Percentiles rank a stretch among this genome's conserved stretches.
Evolutionary conservation across 2,113 vertebrate genomes (phyloP).

Genomic region (Petromus typicus): DNA sequence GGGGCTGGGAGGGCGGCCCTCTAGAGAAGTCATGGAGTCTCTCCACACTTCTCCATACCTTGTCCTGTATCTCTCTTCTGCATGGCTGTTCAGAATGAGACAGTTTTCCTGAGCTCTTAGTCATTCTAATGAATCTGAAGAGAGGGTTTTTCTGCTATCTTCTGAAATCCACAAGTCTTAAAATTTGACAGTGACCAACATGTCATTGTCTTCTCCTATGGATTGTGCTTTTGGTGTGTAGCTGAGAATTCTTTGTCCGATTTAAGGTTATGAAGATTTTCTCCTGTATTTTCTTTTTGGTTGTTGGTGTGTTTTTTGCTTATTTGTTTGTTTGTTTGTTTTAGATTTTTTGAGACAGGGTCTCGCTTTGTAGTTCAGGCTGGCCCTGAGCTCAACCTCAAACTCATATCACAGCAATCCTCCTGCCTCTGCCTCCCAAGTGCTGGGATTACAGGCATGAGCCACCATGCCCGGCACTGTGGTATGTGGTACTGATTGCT

Average conservation of each 20-base stretch:
- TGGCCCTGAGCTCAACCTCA: background rate
- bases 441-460: background rate
- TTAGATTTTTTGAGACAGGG: background rate
- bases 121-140: background rate
- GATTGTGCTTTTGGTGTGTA: background rate
- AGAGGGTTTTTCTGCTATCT: background rate
- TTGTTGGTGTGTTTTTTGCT: background rate
- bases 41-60: rapidly evolving
- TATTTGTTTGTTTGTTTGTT: background rate
- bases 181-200: background rate
- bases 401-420: too few relatives aligned
- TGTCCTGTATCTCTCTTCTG: background rate
- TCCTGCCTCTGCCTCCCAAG: background rate
- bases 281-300: background rate
- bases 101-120: background rate
- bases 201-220: background rate
- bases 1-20: background rate
- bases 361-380: background rate
- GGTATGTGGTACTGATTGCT: too few relatives aligned
- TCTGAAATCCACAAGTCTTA: background rate
- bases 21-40: rapidly evolving
- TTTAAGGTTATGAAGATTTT: background rate
- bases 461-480: too few relatives aligned
- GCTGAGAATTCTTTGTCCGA: background rate
- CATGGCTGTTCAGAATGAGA: background rate